These are phyloP conservation scores for Glossophaga mutica DNA, from an alignment of 2,797 vertebrate genomes.

Conservation along the genomic window DNA sequence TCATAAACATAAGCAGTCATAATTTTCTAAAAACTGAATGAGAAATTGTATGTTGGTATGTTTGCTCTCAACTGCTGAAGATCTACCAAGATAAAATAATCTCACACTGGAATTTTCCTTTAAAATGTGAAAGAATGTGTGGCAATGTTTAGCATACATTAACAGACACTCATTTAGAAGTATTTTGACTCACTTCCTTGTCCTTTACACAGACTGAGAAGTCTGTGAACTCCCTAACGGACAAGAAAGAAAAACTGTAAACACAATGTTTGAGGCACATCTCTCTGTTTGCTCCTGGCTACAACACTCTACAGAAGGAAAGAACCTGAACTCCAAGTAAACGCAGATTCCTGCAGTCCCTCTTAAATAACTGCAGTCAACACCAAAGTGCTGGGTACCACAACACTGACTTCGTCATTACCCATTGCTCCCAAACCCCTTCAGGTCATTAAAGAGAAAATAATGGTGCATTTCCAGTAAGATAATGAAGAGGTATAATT, in stretches of 20 bases:
- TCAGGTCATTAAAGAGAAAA: slow-evolving; percentile 2
- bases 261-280: slow-evolving; percentile 34
- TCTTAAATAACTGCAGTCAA: not conserved
- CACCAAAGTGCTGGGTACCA: not conserved
- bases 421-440: not conserved
- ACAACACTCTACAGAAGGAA: slow-evolving; percentile 4
- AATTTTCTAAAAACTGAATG: not conserved
- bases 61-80: slow-evolving; percentile 17
- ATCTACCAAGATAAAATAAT: slow-evolving; percentile 34
- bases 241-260: slow-evolving; percentile 67
- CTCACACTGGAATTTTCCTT: slow-evolving; percentile 57
- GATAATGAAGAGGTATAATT: not conserved
- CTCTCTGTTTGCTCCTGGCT: slow-evolving; percentile 38
- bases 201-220: slow-evolving; percentile 65
- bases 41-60: not conserved
- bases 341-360: not conserved
- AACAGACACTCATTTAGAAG: slow-evolving; percentile 51
- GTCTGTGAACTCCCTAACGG: slow-evolving; percentile 59
- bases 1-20: slow-evolving; percentile 32
- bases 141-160: slow-evolving; percentile 46
- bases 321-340: not conserved
- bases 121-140: slow-evolving; percentile 46
- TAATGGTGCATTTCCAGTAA: not conserved
- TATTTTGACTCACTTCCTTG: slow-evolving; percentile 63
- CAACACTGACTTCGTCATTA: not conserved